Percentiles rank a stretch among this genome's conserved stretches.
Evolutionary conservation across 2,797 vertebrate genomes (phyloP).

Genomic region (Rousettus madagascariensis): DNA sequence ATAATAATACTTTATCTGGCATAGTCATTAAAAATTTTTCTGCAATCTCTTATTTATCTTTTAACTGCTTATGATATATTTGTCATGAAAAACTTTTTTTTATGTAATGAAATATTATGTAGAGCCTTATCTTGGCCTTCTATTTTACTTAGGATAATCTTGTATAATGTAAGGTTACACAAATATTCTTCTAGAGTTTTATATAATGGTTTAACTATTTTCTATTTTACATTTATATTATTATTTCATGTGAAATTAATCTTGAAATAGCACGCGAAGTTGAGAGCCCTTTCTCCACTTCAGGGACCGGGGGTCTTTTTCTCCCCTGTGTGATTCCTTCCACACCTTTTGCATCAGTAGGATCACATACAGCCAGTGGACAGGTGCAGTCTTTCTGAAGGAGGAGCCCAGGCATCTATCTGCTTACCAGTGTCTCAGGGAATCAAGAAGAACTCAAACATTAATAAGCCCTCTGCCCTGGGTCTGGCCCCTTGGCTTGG

Average conservation of each 20-base stretch:
- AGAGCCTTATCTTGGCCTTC: not conserved
- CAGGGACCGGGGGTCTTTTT: not conserved
- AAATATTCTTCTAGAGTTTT: not conserved
- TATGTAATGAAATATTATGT: not conserved
- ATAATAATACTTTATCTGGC: not conserved
- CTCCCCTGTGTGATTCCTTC: not conserved
- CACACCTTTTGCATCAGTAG: not conserved
- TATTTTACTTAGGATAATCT: not conserved
- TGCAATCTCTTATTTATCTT: not conserved
- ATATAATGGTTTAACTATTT: not conserved
- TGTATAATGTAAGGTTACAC: not conserved
- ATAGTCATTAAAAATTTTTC: not conserved
- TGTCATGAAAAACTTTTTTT: not conserved
- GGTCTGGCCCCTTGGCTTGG: not conserved
- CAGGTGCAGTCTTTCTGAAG: not conserved
- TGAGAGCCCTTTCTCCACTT: not conserved
- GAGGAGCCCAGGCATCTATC: not conserved
- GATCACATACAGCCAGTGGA: not conserved
- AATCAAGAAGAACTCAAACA: not conserved
- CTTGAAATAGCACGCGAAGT: not conserved
- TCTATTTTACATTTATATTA: not conserved
- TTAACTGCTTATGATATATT: not conserved
- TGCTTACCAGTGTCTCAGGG: not conserved
- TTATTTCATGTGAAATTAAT: not conserved
- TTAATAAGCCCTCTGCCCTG: not conserved